These are phyloP conservation scores for Lasioglossum oenotherae DNA, from an alignment of 2,888 invertebrate species.

Conservation along the genomic window DNA sequence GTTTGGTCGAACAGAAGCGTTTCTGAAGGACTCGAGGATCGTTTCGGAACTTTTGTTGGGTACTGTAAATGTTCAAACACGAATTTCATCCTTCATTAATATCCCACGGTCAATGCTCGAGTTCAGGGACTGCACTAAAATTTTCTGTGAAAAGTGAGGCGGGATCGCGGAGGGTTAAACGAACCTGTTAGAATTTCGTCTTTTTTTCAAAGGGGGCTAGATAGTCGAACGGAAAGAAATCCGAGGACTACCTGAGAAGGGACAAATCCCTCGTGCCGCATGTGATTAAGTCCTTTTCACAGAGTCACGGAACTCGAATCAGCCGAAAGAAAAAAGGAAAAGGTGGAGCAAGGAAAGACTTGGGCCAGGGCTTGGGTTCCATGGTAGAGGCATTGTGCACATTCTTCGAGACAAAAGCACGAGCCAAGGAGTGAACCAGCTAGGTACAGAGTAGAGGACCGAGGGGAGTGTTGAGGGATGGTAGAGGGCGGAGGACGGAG, in stretches of 20 bases:
- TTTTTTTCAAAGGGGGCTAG: slow-evolving; percentile 10
- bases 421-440: slow-evolving; percentile 35
- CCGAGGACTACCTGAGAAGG: slow-evolving; percentile 66
- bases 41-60: neutral
- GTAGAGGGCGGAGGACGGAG: slow-evolving; percentile 39
- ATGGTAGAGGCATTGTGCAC: slow-evolving; percentile 68
- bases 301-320: slow-evolving; percentile 59
- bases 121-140: neutral
- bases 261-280: slow-evolving; percentile 68
- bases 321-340: slow-evolving; percentile 39
- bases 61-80: neutral
- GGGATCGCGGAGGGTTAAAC: slow-evolving; percentile 10
- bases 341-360: slow-evolving; percentile 29
- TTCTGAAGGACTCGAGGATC: neutral
- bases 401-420: slow-evolving; percentile 68
- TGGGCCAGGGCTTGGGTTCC: slow-evolving; percentile 44
- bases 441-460: neutral
- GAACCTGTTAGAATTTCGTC: slow-evolving; percentile 19
- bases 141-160: neutral
- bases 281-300: slow-evolving; percentile 71
- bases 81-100: neutral
- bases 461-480: slow-evolving; percentile 24
- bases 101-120: neutral
- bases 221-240: slow-evolving; percentile 45
- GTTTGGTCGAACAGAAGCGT: neutral